phyloP scores from a whole-genome alignment of 2,888 invertebrate genomes.

The Halocaridina rubra region DNA sequence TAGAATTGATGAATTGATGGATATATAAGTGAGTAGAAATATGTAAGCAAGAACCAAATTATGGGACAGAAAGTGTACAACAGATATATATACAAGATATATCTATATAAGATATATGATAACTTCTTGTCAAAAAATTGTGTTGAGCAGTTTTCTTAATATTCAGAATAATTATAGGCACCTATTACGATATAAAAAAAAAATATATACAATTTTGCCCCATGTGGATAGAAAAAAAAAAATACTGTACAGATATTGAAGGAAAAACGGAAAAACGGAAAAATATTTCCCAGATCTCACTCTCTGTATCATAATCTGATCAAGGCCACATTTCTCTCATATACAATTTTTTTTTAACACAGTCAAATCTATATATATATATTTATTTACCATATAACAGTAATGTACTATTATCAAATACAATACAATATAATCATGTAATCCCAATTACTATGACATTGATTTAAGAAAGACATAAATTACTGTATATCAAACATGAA shows the following conservation, averaged over 20 bases:
- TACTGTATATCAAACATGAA: no score
- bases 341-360: neutral
- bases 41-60: constrained; percentile 49
- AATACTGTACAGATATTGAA: neutral
- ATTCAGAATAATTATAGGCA: constrained; percentile 44
- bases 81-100: neutral
- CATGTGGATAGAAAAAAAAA: neutral
- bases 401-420: no score
- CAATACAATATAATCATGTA: no score
- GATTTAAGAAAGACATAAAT: no score
- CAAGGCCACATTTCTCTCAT: constrained; percentile 34
- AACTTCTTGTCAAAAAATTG: constrained; percentile 9
- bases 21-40: constrained; percentile 29
- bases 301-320: constrained; percentile 51
- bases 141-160: constrained; percentile 53
- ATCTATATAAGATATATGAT: no score
- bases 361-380: no score
- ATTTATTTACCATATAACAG: no score
- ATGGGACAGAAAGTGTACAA: constrained; percentile 44
- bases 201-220: no score
- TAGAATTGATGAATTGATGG: constrained; percentile 49
- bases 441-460: no score
- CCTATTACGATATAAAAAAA: no score
- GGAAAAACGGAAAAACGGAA: constrained; percentile 5
- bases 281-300: constrained; percentile 22